Evolutionary conservation across 2,888 invertebrate genomes (phyloP).

Genomic region (Epistrophe grossulariae): DNA sequence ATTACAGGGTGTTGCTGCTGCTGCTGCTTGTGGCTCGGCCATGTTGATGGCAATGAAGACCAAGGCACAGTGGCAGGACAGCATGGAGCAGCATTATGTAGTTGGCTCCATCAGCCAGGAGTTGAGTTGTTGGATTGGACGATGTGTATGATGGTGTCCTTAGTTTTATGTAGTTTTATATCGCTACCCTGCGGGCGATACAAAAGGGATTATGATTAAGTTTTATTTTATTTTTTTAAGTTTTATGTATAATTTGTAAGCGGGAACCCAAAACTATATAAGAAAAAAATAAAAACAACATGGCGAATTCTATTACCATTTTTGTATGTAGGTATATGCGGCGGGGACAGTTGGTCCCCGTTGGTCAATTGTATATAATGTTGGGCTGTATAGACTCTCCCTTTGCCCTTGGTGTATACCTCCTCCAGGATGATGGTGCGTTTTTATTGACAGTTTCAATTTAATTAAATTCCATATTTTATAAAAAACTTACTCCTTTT

Average conservation of each 20-base stretch:
- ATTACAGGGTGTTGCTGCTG: conserved; percentile 66
- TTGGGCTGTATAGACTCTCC: background rate
- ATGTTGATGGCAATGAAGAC: conserved; percentile 52
- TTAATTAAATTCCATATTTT: conserved; percentile 65
- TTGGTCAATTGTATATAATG: conserved; percentile 52
- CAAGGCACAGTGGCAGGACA: conserved; percentile 42
- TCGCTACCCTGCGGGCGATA: conserved; percentile 64
- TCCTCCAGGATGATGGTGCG: conserved; percentile 27
- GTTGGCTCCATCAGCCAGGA: conserved; percentile 46
- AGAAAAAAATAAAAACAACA: conserved; percentile 14
- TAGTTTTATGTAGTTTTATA: conserved; percentile 50
- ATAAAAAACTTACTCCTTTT: conserved; percentile 16
- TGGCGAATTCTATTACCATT: conserved; percentile 58
- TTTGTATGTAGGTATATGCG: conserved; percentile 12
- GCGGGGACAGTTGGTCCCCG: conserved; percentile 31
- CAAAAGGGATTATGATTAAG: conserved; percentile 61
- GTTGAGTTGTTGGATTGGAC: conserved; percentile 59
- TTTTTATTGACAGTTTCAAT: conserved; percentile 55
- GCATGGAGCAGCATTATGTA: conserved; percentile 38
- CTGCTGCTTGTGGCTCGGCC: conserved; percentile 59
- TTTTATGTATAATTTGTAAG: conserved; percentile 34
- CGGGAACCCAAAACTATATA: conserved; percentile 3
- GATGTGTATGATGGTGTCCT: conserved; percentile 40
- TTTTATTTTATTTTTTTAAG: conserved; percentile 57
- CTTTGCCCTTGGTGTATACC: background rate